phyloP scores from a whole-genome alignment of 2,113 vertebrate genomes.

The Synchiropus splendidus region DNA sequence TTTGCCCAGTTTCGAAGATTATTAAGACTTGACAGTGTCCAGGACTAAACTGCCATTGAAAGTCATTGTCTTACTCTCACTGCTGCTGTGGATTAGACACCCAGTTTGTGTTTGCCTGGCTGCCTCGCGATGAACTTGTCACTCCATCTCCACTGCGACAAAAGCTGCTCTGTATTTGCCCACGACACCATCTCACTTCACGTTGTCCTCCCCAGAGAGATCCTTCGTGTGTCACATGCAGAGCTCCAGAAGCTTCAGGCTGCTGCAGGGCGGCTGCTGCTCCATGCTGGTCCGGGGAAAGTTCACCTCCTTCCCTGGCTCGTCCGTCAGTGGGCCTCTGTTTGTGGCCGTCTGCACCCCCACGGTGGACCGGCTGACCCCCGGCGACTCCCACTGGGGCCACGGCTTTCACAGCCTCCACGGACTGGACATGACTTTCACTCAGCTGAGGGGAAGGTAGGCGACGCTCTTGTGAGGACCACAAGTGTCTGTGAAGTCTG shows the following conservation, averaged over 20 bases:
- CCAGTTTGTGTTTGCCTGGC: no score
- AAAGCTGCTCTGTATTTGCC: no score
- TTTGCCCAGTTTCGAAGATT: no score
- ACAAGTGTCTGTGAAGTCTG: neutral
- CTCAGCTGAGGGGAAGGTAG: conserved; percentile 53
- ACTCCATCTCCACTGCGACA: no score
- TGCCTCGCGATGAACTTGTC: no score
- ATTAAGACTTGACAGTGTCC: no score
- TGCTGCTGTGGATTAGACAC: no score
- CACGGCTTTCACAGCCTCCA: conserved; percentile 63
- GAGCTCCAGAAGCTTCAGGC: conserved; percentile 65
- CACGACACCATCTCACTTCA: no score
- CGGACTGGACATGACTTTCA: conserved; percentile 67
- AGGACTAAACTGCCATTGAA: no score
- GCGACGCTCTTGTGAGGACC: no score
- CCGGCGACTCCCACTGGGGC: neutral
- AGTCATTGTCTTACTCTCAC: no score
- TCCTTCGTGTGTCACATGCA: conserved; percentile 68
- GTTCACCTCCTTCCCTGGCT: conserved; percentile 34
- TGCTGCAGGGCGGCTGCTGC: conserved; percentile 48
- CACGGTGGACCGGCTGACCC: conserved; percentile 10
- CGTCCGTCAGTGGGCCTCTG: conserved; percentile 11
- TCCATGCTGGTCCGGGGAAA: conserved; percentile 59
- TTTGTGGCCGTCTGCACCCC: conserved; percentile 76
- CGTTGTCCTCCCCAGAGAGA: conserved; percentile 52